These are phyloP conservation scores for Hymenochirus boettgeri DNA, from an alignment of 2,113 vertebrate species.

Conservation along the genomic window DNA sequence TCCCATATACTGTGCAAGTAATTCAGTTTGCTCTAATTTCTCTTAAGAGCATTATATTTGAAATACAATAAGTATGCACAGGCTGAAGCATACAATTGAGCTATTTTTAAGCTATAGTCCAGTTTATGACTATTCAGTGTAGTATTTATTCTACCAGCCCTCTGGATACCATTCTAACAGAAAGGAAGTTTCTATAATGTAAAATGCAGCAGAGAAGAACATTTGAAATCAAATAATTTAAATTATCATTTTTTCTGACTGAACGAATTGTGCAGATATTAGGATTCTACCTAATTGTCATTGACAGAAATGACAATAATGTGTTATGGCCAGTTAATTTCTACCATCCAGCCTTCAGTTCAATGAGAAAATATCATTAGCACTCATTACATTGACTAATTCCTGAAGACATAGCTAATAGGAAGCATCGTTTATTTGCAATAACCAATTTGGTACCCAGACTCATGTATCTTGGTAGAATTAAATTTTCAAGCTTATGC, in stretches of 20 bases:
- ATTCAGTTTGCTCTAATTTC: no score
- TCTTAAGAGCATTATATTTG: no score
- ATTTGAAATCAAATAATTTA: background rate
- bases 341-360: conserved; percentile 15
- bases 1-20: no score
- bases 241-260: conserved; percentile 16
- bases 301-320: conserved; percentile 44
- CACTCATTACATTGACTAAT: conserved; percentile 36
- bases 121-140: no score
- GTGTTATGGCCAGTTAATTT: conserved; percentile 39
- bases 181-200: background rate
- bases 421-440: conserved; percentile 29
- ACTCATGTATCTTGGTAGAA: conserved; percentile 22
- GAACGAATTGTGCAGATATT: conserved; percentile 23
- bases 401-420: conserved; percentile 35
- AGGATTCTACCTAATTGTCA: conserved; percentile 32
- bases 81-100: no score
- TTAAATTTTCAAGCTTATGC: conserved; percentile 27
- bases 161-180: background rate
- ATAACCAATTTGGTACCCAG: conserved; percentile 31
- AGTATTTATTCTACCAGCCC: no score
- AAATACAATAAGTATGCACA: no score
- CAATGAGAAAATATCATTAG: conserved; percentile 38
- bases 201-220: background rate
- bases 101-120: no score